A percentile compares a stretch with the other conserved stretches of the same genome.
These are phyloP conservation scores for Gibbula magus DNA, from an alignment of 2,888 invertebrate species.

Conservation along the genomic window DNA sequence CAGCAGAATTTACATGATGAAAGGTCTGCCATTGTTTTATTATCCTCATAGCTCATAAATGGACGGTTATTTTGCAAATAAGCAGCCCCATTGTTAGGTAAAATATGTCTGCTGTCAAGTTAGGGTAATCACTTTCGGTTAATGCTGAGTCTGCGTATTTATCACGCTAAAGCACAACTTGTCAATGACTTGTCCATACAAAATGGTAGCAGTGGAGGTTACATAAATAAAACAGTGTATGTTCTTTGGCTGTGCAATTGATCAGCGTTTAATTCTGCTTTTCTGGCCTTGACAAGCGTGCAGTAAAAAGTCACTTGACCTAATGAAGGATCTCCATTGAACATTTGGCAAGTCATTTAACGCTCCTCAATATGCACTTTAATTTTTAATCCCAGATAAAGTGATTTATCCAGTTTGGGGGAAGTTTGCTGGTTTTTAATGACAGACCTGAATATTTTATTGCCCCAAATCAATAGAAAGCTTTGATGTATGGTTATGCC, in stretches of 20 bases:
- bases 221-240: not conserved
- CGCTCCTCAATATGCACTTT: not conserved
- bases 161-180: not conserved
- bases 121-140: not conserved
- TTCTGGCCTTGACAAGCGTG: not conserved
- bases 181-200: not conserved
- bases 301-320: not conserved
- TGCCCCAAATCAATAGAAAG: not conserved
- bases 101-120: not conserved
- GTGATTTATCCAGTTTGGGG: not conserved
- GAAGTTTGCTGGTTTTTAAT: not conserved
- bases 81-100: not conserved
- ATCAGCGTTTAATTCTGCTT: not conserved
- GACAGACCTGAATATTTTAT: not conserved
- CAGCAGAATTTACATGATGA: not conserved
- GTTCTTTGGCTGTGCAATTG: not conserved
- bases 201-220: not conserved
- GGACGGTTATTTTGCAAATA: not conserved
- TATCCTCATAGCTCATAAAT: not conserved
- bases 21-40: not conserved
- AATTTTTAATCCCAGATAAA: not conserved
- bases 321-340: not conserved
- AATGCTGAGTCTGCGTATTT: not conserved
- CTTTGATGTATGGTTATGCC: not conserved
- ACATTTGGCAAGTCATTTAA: not conserved